Evolutionary conservation across 2,888 invertebrate species (phyloP), one percentile per base, ranked within the genome.

Genomic region (Flabesymbios commensalis): DNA sequence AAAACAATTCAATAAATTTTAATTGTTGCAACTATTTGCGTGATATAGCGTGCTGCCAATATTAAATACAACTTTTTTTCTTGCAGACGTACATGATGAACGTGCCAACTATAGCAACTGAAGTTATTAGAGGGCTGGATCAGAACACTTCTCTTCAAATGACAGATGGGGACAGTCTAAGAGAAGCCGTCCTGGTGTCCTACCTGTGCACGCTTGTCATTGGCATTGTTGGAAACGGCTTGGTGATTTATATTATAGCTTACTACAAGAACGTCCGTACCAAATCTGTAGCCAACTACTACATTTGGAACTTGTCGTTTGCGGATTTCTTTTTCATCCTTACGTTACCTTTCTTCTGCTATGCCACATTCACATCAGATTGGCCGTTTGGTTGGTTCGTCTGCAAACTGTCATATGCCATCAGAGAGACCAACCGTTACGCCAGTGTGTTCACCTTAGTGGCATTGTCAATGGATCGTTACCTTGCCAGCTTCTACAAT

Each of bases 261-360:
- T 3, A 26, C 14, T n/a, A 51, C 39, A 1, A 26, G 45, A 14
- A 61, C 19, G 32, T 52, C 59, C n/a, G 39, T 48, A 41, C 26
- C 57, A 26, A 51, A 17, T 47, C 26, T 19, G 26, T 36, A 22
- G n/a, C n/a, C n/a, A 68, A 67, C 47, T 63, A 64, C 51, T 68
- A 68, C 63, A 67, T 68, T 24, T 64, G 65, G 59, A 68, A 68
- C 63, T 48, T 68, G 22, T 49, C 68, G 1, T 31, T 68, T n/a
- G 64, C 66, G 2, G 68, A 68, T 55, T 36, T 59, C 19, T 33
- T 67, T 24, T 67, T 62, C 39, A 56, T 67, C 4, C 26, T 64
- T 43, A 64, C 68, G 4, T 45, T 68, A 41, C 68, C 68, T 1
- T 49, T 67, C 43, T 59, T 63, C 49, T 56, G 36, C 39, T 64